A percentile compares a stretch with the other conserved stretches of the same genome.
Evolutionary conservation across 2,797 vertebrate genomes (phyloP).

Genomic region (Leptoclinus maculatus): DNA sequence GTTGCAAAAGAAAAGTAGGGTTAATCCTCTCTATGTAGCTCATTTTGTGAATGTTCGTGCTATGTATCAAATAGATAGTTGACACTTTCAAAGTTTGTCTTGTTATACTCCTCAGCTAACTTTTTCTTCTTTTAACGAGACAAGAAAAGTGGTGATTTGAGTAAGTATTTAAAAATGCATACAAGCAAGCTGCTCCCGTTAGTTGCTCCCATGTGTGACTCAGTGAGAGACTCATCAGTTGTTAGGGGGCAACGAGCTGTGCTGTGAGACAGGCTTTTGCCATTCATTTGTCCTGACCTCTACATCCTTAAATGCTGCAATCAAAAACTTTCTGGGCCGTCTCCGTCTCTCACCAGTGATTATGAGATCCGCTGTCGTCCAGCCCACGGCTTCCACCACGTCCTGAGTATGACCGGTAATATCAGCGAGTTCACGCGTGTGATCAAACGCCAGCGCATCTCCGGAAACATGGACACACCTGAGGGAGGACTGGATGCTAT

Average conservation of each 20-base stretch:
- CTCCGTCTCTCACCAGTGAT: conserved; percentile 81
- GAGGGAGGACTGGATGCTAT: conserved; percentile 97
- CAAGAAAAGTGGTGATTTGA: not conserved
- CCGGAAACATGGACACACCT: conserved; percentile 97
- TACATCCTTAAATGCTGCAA: conserved; percentile 23
- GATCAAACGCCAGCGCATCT: conserved; percentile 94
- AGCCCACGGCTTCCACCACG: conserved; percentile 95
- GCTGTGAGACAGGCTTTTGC: not conserved
- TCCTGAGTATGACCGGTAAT: conserved; percentile 92
- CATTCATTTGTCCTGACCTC: conserved; percentile 14
- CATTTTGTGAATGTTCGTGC: not conserved
- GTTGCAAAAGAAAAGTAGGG: not conserved
- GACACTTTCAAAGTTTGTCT: not conserved
- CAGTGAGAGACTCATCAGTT: conserved; percentile 19
- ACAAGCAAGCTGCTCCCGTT: conserved; percentile 2
- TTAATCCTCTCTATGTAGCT: not conserved
- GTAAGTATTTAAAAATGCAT: conserved; percentile 1
- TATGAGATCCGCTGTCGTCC: conserved; percentile 93
- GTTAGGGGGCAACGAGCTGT: not conserved
- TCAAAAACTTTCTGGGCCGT: not conserved
- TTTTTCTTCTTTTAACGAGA: conserved; percentile 10
- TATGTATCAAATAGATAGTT: not conserved
- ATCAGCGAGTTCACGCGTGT: conserved; percentile 93
- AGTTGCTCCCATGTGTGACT: conserved; percentile 18
- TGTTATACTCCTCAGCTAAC: not conserved